Conservation (phyloP, 1,140 invertebrate species). For the Nasonia giraulti region DNA sequence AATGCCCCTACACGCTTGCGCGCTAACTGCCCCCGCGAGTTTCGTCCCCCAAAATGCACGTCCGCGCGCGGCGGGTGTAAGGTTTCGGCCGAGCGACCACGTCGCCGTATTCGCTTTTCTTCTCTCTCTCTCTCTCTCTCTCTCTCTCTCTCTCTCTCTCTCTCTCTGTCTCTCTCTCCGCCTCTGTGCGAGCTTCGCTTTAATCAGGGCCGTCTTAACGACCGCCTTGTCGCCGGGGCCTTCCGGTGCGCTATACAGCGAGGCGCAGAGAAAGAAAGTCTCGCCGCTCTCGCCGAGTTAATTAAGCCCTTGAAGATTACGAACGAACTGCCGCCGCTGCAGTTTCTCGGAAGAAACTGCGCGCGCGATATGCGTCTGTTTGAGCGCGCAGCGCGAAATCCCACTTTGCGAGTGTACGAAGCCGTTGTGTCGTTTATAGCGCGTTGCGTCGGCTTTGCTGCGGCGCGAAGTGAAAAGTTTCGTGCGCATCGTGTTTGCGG, state of each 20-base stretch:
- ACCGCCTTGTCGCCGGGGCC: not conserved
- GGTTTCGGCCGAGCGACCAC: no score
- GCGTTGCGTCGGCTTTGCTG: not conserved
- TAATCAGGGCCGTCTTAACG: constrained; percentile 21
- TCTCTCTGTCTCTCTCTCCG: no score
- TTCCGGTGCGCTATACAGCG: not conserved
- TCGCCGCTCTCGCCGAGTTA: constrained; percentile 1
- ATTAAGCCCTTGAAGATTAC: constrained; percentile 35
- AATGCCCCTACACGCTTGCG: no score
- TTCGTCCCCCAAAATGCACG: no score
- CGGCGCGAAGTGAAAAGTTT: constrained; percentile 7
- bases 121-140: not conserved
- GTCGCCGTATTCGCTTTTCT: not conserved
- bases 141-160: no score
- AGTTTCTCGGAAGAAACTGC: constrained; percentile 15
- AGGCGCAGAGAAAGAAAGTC: no score
- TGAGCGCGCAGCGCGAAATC: not conserved
- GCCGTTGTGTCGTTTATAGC: not conserved
- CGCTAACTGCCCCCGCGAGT: no score
- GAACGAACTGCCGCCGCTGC: not conserved
- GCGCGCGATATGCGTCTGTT: not conserved
- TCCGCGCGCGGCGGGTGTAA: no score
- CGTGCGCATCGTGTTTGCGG: constrained; percentile 6
- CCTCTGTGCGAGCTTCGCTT: not conserved
- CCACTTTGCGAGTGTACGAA: not conserved